These are phyloP conservation scores for Orestias chungarensis DNA, from an alignment of 2,797 vertebrate species.

Conservation along the genomic window DNA sequence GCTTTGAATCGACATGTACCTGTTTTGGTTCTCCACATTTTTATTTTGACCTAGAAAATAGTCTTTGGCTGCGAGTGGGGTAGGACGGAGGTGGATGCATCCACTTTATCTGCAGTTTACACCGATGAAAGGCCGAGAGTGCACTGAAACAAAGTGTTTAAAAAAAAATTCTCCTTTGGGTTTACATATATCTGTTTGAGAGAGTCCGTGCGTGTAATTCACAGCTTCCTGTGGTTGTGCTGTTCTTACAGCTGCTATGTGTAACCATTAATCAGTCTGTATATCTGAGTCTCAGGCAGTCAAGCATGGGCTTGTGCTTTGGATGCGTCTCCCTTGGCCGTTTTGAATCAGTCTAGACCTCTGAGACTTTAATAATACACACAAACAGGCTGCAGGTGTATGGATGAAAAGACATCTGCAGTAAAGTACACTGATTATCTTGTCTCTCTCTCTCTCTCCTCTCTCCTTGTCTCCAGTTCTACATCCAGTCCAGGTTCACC, in stretches of 20 bases:
- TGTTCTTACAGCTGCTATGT: slow-evolving; percentile 74
- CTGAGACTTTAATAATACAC: slow-evolving; percentile 41
- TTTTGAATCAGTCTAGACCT: slow-evolving; percentile 59
- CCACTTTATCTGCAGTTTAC: slow-evolving; percentile 42
- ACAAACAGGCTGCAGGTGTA: slow-evolving; percentile 49
- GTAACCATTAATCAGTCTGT: slow-evolving; percentile 61
- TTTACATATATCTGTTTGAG: slow-evolving; percentile 4
- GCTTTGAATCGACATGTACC: slow-evolving; percentile 46
- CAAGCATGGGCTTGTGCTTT: slow-evolving; percentile 33
- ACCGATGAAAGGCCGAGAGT: slow-evolving; percentile 39
- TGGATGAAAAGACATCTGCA: slow-evolving; percentile 35
- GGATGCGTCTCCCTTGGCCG: slow-evolving; percentile 35
- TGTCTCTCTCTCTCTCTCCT: not conserved
- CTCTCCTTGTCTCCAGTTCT: slow-evolving; percentile 84
- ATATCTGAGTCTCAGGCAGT: slow-evolving; percentile 49
- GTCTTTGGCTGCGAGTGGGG: not conserved
- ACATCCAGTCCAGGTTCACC: slow-evolving; percentile 97
- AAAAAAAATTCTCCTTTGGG: slow-evolving; percentile 15
- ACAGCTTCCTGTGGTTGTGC: slow-evolving; percentile 31
- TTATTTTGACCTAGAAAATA: slow-evolving; percentile 45
- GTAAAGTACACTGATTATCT: not conserved
- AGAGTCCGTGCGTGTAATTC: not conserved
- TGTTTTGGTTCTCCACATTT: slow-evolving; percentile 50
- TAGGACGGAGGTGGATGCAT: slow-evolving; percentile 9
- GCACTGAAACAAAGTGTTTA: slow-evolving; percentile 45